Conservation (phyloP, 2,113 vertebrate species). For the Ptilonorhynchus violaceus region DNA sequence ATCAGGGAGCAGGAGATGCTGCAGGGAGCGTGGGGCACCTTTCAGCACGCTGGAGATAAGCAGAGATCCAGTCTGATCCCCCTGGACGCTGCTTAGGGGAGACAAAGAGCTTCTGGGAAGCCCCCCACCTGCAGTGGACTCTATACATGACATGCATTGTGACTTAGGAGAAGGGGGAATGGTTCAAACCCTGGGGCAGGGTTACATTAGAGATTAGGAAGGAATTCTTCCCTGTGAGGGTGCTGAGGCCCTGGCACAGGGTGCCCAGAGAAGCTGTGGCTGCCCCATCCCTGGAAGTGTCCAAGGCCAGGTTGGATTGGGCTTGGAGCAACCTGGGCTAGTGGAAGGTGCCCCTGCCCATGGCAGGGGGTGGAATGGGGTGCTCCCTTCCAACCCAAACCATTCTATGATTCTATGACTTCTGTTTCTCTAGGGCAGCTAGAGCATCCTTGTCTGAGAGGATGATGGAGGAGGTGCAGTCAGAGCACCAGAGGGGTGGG, state of each 20-base stretch:
- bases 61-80: background rate
- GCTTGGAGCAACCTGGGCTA: background rate
- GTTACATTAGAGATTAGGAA: background rate
- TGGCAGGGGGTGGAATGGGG: background rate
- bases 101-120: background rate
- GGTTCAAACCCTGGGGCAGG: background rate
- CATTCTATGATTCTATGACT: background rate
- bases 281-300: background rate
- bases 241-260: background rate
- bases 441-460: background rate
- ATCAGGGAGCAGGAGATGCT: background rate
- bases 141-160: background rate
- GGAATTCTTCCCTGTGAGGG: background rate
- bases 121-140: background rate
- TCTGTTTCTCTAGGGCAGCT: background rate
- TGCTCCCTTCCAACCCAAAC: background rate
- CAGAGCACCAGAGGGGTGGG: background rate
- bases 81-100: background rate
- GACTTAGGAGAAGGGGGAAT: background rate
- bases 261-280: background rate
- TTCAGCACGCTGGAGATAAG: background rate
- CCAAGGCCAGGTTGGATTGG: background rate
- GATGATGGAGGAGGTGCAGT: background rate
- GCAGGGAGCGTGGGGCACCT: background rate
- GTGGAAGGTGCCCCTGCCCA: background rate